These are phyloP conservation scores for Gila orcuttii DNA, from an alignment of 2,113 vertebrate species.

Conservation along the genomic window DNA sequence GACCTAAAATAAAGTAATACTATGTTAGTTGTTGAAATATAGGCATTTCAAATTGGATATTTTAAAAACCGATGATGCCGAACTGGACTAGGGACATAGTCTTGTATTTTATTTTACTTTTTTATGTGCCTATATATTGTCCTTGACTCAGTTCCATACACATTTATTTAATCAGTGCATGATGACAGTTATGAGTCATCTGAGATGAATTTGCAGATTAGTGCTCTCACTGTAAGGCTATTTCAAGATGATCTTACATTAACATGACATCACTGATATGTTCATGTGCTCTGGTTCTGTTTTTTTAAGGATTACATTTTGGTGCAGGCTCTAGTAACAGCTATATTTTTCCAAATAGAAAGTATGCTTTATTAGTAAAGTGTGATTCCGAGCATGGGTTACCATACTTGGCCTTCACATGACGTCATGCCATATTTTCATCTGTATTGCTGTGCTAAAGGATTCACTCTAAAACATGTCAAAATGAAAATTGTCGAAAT, in stretches of 20 bases:
- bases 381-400: neutral
- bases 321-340: constrained; percentile 25
- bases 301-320: constrained; percentile 13
- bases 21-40: neutral
- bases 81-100: neutral
- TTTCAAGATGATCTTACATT: constrained; percentile 43
- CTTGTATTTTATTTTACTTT: neutral
- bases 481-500: neutral
- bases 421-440: too few species aligned
- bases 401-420: too few species aligned
- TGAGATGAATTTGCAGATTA: constrained; percentile 43
- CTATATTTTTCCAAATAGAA: constrained; percentile 29
- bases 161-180: constrained; percentile 17
- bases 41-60: neutral
- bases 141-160: neutral
- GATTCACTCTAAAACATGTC: too few species aligned
- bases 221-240: constrained; percentile 28
- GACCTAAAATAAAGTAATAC: neutral
- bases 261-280: constrained; percentile 36
- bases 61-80: neutral
- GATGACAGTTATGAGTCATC: constrained; percentile 49
- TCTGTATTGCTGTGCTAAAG: neutral
- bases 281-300: constrained; percentile 21
- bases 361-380: neutral
- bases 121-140: neutral